These are phyloP conservation scores for Ypsolopha scabrella DNA, from an alignment of 2,888 invertebrate genomes.

Conservation along the genomic window DNA sequence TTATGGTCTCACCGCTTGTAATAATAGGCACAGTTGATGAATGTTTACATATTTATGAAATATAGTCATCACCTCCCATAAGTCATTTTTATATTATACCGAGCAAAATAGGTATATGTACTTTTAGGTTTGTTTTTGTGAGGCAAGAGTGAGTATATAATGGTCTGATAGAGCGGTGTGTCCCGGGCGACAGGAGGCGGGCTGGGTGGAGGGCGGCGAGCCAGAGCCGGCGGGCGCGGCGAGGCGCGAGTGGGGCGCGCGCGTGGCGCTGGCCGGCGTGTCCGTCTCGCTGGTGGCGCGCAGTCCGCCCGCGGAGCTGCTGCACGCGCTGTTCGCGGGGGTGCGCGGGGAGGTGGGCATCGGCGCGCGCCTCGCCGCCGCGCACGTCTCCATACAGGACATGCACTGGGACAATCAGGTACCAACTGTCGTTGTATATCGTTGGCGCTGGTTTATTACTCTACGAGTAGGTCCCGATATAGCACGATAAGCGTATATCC, in stretches of 20 bases:
- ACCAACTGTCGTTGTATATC: neutral
- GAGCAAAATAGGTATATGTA: no score
- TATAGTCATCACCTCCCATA: no score
- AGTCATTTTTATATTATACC: no score
- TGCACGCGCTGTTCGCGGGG: constrained; percentile 78
- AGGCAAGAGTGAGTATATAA: neutral
- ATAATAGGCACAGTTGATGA: no score
- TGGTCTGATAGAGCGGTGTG: neutral
- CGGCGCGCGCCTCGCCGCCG: constrained; percentile 59
- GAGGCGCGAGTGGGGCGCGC: constrained; percentile 71
- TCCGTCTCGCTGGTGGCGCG: constrained; percentile 84
- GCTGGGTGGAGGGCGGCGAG: constrained; percentile 32
- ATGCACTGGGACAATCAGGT: constrained; percentile 91
- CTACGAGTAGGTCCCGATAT: no score
- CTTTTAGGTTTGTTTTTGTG: no score
- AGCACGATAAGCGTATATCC: no score
- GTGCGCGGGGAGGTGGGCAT: constrained; percentile 74
- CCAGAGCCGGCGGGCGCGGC: constrained; percentile 22
- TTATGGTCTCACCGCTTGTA: no score
- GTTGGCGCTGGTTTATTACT: neutral
- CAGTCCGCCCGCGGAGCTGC: constrained; percentile 82
- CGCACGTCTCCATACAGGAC: constrained; percentile 80
- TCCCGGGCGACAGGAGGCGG: constrained; percentile 23
- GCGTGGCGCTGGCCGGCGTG: constrained; percentile 73
- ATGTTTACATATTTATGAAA: no score